Conservation (phyloP, 2,888 invertebrate species). For the Eilema sororculum region DNA sequence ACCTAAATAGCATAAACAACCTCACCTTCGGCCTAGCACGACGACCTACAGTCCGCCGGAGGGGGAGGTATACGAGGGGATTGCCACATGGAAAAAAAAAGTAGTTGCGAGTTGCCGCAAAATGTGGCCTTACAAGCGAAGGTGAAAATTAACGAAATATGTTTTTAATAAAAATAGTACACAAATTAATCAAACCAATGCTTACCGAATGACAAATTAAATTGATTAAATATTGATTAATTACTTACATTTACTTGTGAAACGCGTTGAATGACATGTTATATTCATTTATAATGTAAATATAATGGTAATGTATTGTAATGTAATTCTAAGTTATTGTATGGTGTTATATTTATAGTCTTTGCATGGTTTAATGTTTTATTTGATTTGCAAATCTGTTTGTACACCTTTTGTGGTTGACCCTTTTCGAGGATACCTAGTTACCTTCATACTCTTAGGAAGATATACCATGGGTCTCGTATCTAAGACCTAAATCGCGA, state of each 20-base stretch:
- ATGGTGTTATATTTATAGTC: neutral
- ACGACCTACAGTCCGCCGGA: too few species aligned
- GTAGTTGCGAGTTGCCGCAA: too few species aligned
- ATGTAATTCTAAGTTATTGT: conserved; percentile 1
- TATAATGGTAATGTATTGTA: neutral
- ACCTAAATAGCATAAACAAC: too few species aligned
- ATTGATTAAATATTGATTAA: neutral
- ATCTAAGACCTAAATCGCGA: too few species aligned
- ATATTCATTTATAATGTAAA: conserved; percentile 4
- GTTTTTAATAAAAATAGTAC: neutral
- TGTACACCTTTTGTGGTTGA: neutral
- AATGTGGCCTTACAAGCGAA: too few species aligned
- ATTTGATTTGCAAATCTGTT: neutral
- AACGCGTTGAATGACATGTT: neutral
- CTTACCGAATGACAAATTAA: neutral
- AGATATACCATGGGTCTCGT: neutral
- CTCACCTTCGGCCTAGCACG: too few species aligned
- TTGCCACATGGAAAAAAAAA: too few species aligned
- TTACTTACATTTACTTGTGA: neutral
- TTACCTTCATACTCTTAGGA: neutral
- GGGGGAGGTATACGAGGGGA: too few species aligned
- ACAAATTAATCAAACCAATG: neutral
- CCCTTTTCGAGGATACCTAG: neutral
- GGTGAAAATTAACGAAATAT: neutral
- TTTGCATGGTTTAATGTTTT: neutral